Conservation (phyloP, 2,888 invertebrate genomes). For the Halictus quadricinctus region DNA sequence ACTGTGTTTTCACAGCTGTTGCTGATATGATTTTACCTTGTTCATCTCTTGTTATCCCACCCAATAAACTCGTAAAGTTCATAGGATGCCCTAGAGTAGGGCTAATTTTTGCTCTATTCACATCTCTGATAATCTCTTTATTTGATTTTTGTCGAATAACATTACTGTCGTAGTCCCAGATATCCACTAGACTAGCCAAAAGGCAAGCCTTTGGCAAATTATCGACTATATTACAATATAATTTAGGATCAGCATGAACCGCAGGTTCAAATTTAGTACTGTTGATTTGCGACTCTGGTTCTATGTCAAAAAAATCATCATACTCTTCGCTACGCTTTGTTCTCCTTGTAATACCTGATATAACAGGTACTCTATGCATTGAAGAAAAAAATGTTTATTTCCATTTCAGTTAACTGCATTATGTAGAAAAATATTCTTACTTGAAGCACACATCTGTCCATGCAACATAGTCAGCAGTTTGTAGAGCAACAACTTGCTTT, state of each 20-base stretch:
- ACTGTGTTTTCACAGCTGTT: slow-evolving; percentile 85
- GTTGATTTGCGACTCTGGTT: slow-evolving; percentile 66
- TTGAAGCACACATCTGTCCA: slow-evolving; percentile 85
- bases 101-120: slow-evolving; percentile 86
- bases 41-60: slow-evolving; percentile 85
- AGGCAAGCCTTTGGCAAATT: slow-evolving; percentile 86
- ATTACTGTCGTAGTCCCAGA: slow-evolving; percentile 87
- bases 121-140: slow-evolving; percentile 85
- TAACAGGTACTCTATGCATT: slow-evolving; percentile 77
- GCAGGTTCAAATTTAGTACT: slow-evolving; percentile 84
- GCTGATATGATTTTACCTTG: slow-evolving; percentile 87
- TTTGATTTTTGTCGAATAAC: slow-evolving; percentile 84
- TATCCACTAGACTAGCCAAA: slow-evolving; percentile 87
- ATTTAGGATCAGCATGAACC: slow-evolving; percentile 84
- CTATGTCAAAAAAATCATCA: slow-evolving; percentile 78
- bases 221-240: slow-evolving; percentile 87
- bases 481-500: slow-evolving; percentile 81
- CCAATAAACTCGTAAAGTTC: slow-evolving; percentile 86
- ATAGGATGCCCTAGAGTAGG: slow-evolving; percentile 87
- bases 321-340: slow-evolving; percentile 66
- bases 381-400: slow-evolving; percentile 36
- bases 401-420: not conserved
- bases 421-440: slow-evolving; percentile 76
- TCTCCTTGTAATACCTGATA: slow-evolving; percentile 66
- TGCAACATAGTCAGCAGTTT: slow-evolving; percentile 77